Evolutionary conservation across 2,113 vertebrate species (phyloP).

Genomic region (Erythrocercus mccallii): DNA sequence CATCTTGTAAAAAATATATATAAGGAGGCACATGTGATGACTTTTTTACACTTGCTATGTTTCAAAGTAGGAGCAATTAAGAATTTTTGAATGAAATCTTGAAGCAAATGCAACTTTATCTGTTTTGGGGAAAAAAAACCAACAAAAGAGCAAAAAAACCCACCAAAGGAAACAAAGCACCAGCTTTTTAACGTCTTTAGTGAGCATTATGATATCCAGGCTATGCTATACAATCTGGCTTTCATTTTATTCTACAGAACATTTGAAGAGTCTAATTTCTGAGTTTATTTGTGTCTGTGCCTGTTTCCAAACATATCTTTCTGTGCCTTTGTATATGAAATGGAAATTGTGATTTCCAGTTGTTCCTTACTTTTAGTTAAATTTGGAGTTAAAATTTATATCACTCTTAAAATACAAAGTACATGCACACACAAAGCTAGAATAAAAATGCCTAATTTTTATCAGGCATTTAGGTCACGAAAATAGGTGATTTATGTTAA

Average conservation of each 20-base stretch:
- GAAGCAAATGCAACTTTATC: not conserved
- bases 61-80: not conserved
- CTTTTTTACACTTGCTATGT: not conserved
- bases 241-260: not conserved
- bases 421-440: not conserved
- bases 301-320: not conserved
- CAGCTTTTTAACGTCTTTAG: not conserved
- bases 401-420: not conserved
- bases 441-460: not conserved
- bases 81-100: not conserved
- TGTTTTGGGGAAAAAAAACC: not conserved
- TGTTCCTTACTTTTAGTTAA: not conserved
- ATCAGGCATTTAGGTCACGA: not conserved
- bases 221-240: not conserved
- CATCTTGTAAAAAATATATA: not conserved
- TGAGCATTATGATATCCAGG: not conserved
- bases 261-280: not conserved
- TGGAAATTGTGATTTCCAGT: not conserved
- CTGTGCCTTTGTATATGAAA: not conserved
- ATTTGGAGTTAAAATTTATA: not conserved
- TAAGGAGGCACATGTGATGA: not conserved
- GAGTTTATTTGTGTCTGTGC: not conserved
- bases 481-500: not conserved
- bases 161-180: fast-evolving
- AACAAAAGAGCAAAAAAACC: not conserved